Conservation (phyloP, 1,140 invertebrate genomes). For the Aculops lycopersici region DNA sequence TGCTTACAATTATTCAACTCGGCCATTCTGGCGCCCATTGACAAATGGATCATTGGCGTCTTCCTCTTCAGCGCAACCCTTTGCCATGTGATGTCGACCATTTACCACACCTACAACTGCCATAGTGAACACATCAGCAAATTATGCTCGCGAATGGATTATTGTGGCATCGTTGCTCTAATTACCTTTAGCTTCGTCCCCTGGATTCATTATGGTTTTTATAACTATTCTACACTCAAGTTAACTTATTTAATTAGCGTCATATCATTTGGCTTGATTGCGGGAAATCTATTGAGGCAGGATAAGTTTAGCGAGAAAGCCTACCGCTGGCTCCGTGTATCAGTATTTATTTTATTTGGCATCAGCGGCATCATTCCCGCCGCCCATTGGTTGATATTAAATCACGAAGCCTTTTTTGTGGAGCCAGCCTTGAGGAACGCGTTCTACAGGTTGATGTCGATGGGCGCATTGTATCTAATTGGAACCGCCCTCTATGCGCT, state of each 20-base stretch:
- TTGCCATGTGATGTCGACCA: constrained; percentile 84
- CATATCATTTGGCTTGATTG: constrained; percentile 53
- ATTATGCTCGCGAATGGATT: constrained; percentile 45
- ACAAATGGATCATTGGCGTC: constrained; percentile 58
- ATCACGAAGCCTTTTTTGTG: not conserved
- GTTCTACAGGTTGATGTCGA: constrained; percentile 1
- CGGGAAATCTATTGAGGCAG: constrained; percentile 82
- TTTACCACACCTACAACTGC: constrained; percentile 91
- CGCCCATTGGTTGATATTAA: constrained; percentile 15
- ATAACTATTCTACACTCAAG: constrained; percentile 42
- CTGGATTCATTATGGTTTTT: constrained; percentile 96
- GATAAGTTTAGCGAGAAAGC: constrained; percentile 75
- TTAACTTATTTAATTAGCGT: constrained; percentile 59
- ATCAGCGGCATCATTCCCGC: constrained; percentile 62
- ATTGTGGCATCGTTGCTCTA: constrained; percentile 81
- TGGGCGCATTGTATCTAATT: constrained; percentile 1
- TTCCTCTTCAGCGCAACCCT: constrained; percentile 87
- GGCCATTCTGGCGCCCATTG: constrained; percentile 15
- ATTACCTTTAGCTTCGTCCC: constrained; percentile 96
- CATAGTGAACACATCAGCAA: constrained; percentile 78
- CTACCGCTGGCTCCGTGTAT: constrained; percentile 52
- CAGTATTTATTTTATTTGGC: constrained; percentile 69
- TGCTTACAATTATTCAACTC: constrained; percentile 19
- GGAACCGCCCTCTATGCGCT: constrained; percentile 7
- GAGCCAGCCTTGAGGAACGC: not conserved